Percentiles rank a stretch among this genome's conserved stretches.
These are phyloP conservation scores for Callithrix jacchus DNA, from an alignment of 2,113 vertebrate species.

Conservation along the genomic window DNA sequence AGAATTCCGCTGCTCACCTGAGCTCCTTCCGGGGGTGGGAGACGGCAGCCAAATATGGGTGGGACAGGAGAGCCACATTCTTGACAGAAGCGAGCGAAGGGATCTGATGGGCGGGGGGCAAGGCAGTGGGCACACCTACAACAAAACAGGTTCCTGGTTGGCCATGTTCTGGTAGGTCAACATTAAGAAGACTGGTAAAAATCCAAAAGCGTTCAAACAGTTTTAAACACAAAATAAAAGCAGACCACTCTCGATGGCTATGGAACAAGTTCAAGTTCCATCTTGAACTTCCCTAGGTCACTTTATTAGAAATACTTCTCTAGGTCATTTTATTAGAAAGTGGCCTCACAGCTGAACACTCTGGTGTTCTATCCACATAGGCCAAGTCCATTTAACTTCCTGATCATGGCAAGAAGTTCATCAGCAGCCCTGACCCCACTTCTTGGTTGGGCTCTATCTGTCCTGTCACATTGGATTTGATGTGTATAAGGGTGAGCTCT, in stretches of 20 bases:
- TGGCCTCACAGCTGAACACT: not conserved
- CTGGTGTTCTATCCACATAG: not conserved
- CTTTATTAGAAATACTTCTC: not conserved
- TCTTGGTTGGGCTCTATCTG: not conserved
- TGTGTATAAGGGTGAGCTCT: not conserved
- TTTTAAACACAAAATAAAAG: not conserved
- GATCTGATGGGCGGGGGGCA: constrained; percentile 86
- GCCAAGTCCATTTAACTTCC: not conserved
- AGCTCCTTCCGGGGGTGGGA: constrained; percentile 85
- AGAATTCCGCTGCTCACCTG: constrained; percentile 85
- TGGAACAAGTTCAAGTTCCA: not conserved
- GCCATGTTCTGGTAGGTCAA: not conserved
- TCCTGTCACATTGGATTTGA: not conserved
- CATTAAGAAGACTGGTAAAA: not conserved
- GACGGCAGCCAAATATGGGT: constrained; percentile 81
- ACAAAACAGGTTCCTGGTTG: constrained; percentile 54
- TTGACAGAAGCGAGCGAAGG: constrained; percentile 91
- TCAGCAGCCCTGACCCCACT: not conserved
- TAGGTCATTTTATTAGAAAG: not conserved
- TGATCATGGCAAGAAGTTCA: not conserved
- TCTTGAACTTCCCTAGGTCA: no score
- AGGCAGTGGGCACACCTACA: constrained; percentile 89
- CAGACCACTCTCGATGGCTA: not conserved
- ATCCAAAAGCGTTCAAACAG: not conserved
- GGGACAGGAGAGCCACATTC: constrained; percentile 89